Percentiles rank a stretch among this genome's conserved stretches.
These are phyloP conservation scores for Poecilus cupreus DNA, from an alignment of 2,888 invertebrate genomes.

Conservation along the genomic window DNA sequence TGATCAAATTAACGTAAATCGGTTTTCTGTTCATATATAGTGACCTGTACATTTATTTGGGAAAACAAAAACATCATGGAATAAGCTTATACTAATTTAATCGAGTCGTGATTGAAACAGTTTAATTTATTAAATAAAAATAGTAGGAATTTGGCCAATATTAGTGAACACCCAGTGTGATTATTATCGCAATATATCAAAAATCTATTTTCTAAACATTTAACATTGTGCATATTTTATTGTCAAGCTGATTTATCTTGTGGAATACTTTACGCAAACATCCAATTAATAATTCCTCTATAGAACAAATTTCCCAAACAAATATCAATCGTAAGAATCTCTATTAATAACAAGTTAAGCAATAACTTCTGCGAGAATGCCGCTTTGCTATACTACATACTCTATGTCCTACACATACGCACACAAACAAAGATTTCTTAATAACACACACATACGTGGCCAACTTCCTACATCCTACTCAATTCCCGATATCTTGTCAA, in stretches of 20 bases:
- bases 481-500: slow-evolving; percentile 33
- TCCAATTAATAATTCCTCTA: background rate
- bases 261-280: background rate
- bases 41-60: too few relatives aligned
- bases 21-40: too few relatives aligned
- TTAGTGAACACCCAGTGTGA: too few relatives aligned
- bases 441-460: background rate
- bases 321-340: slow-evolving; percentile 22
- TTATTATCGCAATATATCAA: too few relatives aligned
- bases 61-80: too few relatives aligned
- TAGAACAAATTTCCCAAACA: background rate
- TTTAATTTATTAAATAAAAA: too few relatives aligned
- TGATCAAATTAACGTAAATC: too few relatives aligned
- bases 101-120: too few relatives aligned
- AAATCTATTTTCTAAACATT: too few relatives aligned
- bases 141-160: too few relatives aligned
- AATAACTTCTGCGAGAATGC: background rate
- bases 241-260: background rate
- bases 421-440: background rate
- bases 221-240: too few relatives aligned
- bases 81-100: too few relatives aligned
- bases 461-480: background rate
- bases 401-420: background rate
- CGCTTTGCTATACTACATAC: background rate
- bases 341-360: slow-evolving; percentile 32